Conservation (phyloP, 1,140 invertebrate genomes). For the Hestina assimilis region DNA sequence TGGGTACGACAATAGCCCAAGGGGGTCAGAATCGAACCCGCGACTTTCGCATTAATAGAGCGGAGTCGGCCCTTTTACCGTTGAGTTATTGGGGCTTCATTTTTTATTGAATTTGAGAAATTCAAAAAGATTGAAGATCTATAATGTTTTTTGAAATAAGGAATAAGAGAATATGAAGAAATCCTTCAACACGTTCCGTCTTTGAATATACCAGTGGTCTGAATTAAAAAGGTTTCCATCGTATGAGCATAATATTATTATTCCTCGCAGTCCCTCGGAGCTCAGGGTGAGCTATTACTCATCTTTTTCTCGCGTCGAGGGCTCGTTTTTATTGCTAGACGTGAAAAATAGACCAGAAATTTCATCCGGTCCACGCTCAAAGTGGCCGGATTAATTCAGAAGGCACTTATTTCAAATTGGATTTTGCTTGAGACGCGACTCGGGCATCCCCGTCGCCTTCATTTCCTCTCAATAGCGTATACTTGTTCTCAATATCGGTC, state of each 20-base stretch:
- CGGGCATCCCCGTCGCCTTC: slow-evolving; percentile 40
- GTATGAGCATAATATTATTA: slow-evolving; percentile 69
- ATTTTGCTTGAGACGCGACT: slow-evolving; percentile 59
- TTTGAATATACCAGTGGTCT: slow-evolving; percentile 25
- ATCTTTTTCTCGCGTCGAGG: slow-evolving; percentile 62
- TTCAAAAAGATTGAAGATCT: too few relatives aligned
- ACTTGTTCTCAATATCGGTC: slow-evolving; percentile 43
- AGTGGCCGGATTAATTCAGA: slow-evolving; percentile 75
- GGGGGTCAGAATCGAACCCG: too few relatives aligned
- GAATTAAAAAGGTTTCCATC: slow-evolving; percentile 57
- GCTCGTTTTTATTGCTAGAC: slow-evolving; percentile 72
- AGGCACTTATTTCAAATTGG: slow-evolving; percentile 77
- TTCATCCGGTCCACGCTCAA: slow-evolving; percentile 68
- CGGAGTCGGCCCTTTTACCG: too few relatives aligned
- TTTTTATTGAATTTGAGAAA: too few relatives aligned
- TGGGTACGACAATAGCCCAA: too few relatives aligned
- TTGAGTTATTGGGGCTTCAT: too few relatives aligned
- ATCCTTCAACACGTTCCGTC: slow-evolving; percentile 18
- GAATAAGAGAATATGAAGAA: background rate
- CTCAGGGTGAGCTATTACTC: slow-evolving; percentile 64
- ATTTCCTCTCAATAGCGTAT: slow-evolving; percentile 63
- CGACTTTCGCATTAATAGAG: too few relatives aligned
- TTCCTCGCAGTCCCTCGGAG: slow-evolving; percentile 61
- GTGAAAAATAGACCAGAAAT: slow-evolving; percentile 77
- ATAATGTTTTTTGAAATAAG: too few relatives aligned